Base-by-base conservation (phyloP, 2,888 invertebrate genomes). In the Noctua comes region DNA sequence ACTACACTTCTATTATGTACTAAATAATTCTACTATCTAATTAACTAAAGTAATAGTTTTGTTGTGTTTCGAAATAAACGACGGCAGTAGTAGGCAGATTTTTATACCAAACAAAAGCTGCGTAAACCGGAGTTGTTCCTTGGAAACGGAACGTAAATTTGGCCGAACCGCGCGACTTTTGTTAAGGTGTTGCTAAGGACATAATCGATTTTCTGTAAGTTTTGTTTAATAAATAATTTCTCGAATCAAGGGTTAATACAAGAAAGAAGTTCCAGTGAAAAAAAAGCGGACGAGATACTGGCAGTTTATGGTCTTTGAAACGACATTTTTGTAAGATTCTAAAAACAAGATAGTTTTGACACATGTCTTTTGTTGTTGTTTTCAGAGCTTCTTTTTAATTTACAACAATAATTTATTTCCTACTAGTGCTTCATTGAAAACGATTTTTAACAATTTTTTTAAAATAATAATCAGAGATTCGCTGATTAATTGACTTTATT, bases 161-260 rank as follows among this genome's bases (percentile, higher is more conserved):
- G 83, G 83, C 79, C 71, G 77, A 91, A 91, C 85, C 92, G 94
- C 94, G 95, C 92, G 92, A 91, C 92, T 92, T 94, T 95, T 95
- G 94, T 95, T 95, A 95, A 92, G 68, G 72, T 84, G 95, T 95
- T 91, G 92, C 91, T 92, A 94, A 77, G 95, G 89, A 84, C 77
- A 27, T 79, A 94, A 96, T 96, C 92, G 96, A 96, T 95, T 95
- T 94, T 91, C 78, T 80, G 73, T 36, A 62, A 78, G 43, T 89
- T 80, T 79, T 74, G 51, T 70, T 78, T 65, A n/a, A 59, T 43
- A 54, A 71, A 80, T 70, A 68, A 70, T 68, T 73, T 57, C 66
- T 13, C 46, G 18, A 69, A n/a, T 51, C 57, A 21, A 62, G 16
- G 16, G 27, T 18, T 62, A 65, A 8, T 31, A 40, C 40, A 65